A percentile compares a stretch with the other conserved stretches of the same genome.
Conservation (phyloP, 2,888 invertebrate genomes). For the Peribatodes rhomboidaria region DNA sequence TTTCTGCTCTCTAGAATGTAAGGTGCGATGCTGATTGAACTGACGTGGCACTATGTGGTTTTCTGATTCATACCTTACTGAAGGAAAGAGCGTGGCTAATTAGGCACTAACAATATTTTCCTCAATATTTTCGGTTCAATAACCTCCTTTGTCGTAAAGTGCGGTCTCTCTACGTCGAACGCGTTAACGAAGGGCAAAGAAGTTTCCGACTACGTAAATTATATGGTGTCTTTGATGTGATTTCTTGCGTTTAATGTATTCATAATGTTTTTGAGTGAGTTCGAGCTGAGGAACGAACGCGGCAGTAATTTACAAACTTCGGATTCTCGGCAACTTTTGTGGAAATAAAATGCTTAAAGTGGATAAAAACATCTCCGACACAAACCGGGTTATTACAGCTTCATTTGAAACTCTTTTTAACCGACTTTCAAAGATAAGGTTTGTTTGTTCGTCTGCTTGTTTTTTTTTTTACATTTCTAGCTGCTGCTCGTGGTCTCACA, state of each 20-base stretch:
- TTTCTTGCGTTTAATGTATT: slow-evolving; percentile 31
- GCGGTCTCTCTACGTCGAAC: slow-evolving; percentile 43
- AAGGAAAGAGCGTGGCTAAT: too few relatives aligned
- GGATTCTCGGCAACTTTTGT: slow-evolving; percentile 8
- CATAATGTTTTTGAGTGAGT: slow-evolving; percentile 22
- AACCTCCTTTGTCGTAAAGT: slow-evolving; percentile 42
- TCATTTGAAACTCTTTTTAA: too few relatives aligned
- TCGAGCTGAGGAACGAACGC: slow-evolving; percentile 1
- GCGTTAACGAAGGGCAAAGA: slow-evolving; percentile 22
- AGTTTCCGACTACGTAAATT: slow-evolving; percentile 16
- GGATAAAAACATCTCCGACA: background rate
- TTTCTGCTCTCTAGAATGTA: background rate
- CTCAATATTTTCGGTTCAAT: slow-evolving; percentile 46
- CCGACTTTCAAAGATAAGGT: too few relatives aligned
- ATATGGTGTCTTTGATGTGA: slow-evolving; percentile 28
- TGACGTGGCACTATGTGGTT: too few relatives aligned
- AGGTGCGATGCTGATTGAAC: background rate
- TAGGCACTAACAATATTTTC: too few relatives aligned
- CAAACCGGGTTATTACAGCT: background rate
- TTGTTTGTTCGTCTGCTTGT: too few relatives aligned
- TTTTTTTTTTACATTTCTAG: too few relatives aligned
- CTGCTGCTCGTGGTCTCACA: too few relatives aligned
- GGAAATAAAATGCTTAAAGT: background rate
- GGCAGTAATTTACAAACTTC: slow-evolving; percentile 14
- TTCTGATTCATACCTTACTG: too few relatives aligned